Conservation (phyloP, 2,113 vertebrate genomes). For the Poeciliopsis occidentalis region DNA sequence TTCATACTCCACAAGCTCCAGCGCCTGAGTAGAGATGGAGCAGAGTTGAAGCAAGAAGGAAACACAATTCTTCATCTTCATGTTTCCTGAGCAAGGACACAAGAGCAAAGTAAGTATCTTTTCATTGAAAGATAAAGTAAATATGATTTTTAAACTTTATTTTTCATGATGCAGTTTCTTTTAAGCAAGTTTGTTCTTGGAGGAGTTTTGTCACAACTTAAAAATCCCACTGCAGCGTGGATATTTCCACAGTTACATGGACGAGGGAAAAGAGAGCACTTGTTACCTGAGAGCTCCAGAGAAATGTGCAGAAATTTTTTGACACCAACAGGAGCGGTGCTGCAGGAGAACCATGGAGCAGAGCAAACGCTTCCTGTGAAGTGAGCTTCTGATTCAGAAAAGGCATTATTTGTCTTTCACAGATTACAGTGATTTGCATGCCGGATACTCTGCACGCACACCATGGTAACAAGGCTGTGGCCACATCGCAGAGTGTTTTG, state of each 20-base stretch:
- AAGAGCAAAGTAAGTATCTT: conserved; percentile 62
- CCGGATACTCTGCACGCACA: conserved; percentile 14
- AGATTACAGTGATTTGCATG: conserved; percentile 54
- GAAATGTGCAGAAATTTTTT: not conserved
- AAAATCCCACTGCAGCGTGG: not conserved
- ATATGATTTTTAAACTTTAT: conserved; percentile 9
- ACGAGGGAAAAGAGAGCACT: not conserved
- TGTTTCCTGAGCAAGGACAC: conserved; percentile 16
- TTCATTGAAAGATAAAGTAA: not conserved
- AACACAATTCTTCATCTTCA: conserved; percentile 14
- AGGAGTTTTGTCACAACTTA: conserved; percentile 27
- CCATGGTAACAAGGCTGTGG: conserved; percentile 51
- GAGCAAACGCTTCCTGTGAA: conserved; percentile 3
- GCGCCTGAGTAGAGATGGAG: conserved; percentile 52
- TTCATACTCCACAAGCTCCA: conserved; percentile 54
- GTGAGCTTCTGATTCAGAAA: not conserved
- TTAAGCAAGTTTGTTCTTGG: conserved; percentile 1
- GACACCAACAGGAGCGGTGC: not conserved
- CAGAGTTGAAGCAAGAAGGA: conserved; percentile 45
- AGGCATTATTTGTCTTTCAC: conserved; percentile 26
- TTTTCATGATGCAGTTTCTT: not conserved
- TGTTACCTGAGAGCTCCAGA: not conserved
- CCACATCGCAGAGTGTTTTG: conserved; percentile 25
- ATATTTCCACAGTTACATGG: not conserved
- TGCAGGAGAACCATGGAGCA: fast-evolving